phyloP scores from a whole-genome alignment of 2,113 vertebrate species.

The Chaetodon auriga region DNA sequence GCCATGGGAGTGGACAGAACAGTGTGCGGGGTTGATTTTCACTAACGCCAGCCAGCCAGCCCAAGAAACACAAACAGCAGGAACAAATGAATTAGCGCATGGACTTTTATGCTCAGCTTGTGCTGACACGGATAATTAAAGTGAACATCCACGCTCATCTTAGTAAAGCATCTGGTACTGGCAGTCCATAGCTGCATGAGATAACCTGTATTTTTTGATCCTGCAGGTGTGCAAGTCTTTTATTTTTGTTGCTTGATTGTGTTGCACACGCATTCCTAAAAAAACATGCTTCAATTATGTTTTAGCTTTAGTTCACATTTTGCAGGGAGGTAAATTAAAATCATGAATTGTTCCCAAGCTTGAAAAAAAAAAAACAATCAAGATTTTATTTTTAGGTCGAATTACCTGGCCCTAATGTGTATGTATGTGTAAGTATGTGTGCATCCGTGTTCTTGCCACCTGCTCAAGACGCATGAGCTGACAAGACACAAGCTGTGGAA shows the following conservation, averaged over 20 bases:
- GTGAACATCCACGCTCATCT: neutral
- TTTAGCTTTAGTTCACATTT: neutral
- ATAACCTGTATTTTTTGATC: neutral
- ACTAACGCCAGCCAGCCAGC: neutral
- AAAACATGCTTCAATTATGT: neutral
- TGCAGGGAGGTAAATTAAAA: neutral
- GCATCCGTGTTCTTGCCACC: conserved; percentile 6
- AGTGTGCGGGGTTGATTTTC: neutral
- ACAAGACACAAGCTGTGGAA: conserved; percentile 26
- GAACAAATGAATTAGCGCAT: neutral
- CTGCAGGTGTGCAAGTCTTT: neutral
- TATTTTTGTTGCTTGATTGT: neutral
- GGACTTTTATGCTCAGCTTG: conserved; percentile 9
- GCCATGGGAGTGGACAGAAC: neutral
- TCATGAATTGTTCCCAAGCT: neutral
- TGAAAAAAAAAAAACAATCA: neutral
- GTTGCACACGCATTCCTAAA: neutral
- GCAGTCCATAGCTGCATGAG: neutral
- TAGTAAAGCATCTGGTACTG: neutral
- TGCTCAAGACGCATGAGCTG: conserved; percentile 5
- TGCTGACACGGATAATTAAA: conserved; percentile 19
- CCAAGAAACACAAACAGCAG: conserved; percentile 14
- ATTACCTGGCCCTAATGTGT: neutral
- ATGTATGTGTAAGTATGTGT: neutral
- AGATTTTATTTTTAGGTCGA: neutral